Percentiles rank a stretch among this genome's conserved stretches.
Evolutionary conservation across 2,797 vertebrate genomes (phyloP).

Genomic region (Leucoraja ocellata): DNA sequence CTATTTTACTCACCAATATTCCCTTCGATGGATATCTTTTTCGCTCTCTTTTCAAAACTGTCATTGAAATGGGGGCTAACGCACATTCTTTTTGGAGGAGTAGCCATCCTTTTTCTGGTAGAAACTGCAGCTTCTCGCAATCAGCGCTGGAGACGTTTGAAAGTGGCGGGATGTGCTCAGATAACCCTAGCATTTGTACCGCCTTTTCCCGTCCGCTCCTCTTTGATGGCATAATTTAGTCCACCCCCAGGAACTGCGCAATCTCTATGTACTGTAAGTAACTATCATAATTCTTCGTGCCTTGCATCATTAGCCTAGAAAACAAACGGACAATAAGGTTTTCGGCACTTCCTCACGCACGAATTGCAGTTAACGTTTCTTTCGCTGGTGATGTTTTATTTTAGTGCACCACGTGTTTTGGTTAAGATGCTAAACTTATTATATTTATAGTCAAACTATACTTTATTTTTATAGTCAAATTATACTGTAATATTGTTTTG

Average conservation of each 20-base stretch:
- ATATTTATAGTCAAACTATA: no score
- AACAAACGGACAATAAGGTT: background rate
- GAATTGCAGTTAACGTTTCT: background rate
- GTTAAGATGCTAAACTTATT: no score
- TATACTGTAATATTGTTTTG: no score
- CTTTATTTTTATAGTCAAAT: no score
- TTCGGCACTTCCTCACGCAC: background rate
- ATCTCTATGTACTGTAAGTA: no score
- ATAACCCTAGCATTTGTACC: background rate
- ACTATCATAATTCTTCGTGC: background rate
- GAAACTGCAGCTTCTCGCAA: background rate
- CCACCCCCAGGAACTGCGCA: background rate
- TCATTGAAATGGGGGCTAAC: conserved; percentile 45
- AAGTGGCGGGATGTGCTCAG: background rate
- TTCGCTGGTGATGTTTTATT: background rate
- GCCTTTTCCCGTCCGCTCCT: background rate
- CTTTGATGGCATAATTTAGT: background rate
- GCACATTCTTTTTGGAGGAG: conserved; percentile 57
- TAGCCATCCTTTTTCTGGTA: conserved; percentile 49
- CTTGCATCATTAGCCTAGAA: background rate
- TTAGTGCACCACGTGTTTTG: no score
- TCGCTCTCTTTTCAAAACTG: conserved; percentile 59
- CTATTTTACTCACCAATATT: conserved; percentile 69
- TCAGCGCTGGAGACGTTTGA: background rate
- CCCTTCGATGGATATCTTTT: conserved; percentile 71